phyloP scores from a whole-genome alignment of 2,888 invertebrate species.

The Apomyelois bistriatella region DNA sequence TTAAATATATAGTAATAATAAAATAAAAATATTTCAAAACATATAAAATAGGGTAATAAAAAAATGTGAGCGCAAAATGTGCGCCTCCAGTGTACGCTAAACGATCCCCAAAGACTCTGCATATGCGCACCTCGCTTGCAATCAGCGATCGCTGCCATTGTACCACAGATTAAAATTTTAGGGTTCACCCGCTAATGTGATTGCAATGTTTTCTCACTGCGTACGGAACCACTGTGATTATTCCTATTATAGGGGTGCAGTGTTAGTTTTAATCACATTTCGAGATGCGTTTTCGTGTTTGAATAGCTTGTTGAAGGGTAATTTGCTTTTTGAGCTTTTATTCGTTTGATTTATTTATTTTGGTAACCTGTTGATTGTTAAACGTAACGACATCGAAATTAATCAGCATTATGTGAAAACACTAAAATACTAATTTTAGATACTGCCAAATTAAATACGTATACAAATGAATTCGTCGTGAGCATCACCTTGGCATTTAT shows the following conservation, averaged over 20 bases:
- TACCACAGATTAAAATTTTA: constrained; percentile 78
- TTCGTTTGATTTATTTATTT: constrained; percentile 46
- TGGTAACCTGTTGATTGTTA: constrained; percentile 54
- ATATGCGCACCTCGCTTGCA: constrained; percentile 72
- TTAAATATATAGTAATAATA: background rate
- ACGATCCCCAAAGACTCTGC: constrained; percentile 78
- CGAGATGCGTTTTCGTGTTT: constrained; percentile 34
- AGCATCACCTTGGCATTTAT: too few relatives aligned
- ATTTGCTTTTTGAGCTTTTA: constrained; percentile 22
- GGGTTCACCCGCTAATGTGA: constrained; percentile 78
- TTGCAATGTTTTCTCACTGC: constrained; percentile 65
- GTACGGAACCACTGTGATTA: constrained; percentile 54
- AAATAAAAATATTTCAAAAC: background rate
- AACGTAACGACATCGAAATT: too few relatives aligned
- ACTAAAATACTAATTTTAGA: too few relatives aligned
- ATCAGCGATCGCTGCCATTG: constrained; percentile 76
- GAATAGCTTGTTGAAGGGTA: constrained; percentile 30
- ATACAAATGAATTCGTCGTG: too few relatives aligned
- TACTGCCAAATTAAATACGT: too few relatives aligned
- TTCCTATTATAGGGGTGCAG: constrained; percentile 63
- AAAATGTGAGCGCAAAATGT: constrained; percentile 10
- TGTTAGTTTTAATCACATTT: constrained; percentile 70
- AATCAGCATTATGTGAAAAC: too few relatives aligned
- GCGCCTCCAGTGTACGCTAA: constrained; percentile 57
- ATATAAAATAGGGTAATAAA: background rate